Percentiles rank a stretch among this genome's conserved stretches.
Conservation (phyloP, 1,140 invertebrate species). For the Pseudachorutes palmiensis region DNA sequence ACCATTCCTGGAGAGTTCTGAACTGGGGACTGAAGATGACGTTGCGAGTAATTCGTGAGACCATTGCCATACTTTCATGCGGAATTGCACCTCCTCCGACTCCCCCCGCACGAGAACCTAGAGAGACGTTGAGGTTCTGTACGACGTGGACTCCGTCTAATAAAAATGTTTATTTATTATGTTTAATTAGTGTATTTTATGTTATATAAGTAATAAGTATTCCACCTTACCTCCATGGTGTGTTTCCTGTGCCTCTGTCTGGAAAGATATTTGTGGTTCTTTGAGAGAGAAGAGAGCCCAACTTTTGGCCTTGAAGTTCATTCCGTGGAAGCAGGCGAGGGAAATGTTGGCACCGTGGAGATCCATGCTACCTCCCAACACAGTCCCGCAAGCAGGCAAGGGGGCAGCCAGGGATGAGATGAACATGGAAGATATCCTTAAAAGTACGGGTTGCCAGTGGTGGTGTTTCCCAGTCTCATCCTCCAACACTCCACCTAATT, state of each 20-base stretch:
- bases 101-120: slow-evolving; percentile 59
- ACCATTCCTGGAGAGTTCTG: slow-evolving; percentile 89
- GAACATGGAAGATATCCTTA: slow-evolving; percentile 44
- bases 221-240: slow-evolving; percentile 55
- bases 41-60: slow-evolving; percentile 80
- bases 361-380: slow-evolving; percentile 87
- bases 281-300: slow-evolving; percentile 93
- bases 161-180: neutral
- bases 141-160: slow-evolving; percentile 61
- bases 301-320: slow-evolving; percentile 92
- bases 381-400: slow-evolving; percentile 61
- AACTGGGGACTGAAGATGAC: slow-evolving; percentile 91
- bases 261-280: slow-evolving; percentile 89
- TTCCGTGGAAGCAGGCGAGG: slow-evolving; percentile 92
- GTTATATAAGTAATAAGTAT: too few relatives aligned
- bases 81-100: slow-evolving; percentile 36
- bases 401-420: slow-evolving; percentile 52
- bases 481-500: slow-evolving; percentile 31
- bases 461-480: slow-evolving; percentile 46
- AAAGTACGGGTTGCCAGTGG: slow-evolving; percentile 52
- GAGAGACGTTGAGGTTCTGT: slow-evolving; percentile 76
- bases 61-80: slow-evolving; percentile 80
- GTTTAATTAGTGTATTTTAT: neutral
- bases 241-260: slow-evolving; percentile 85
- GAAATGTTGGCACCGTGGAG: slow-evolving; percentile 82